Base-by-base conservation (phyloP, 2,888 invertebrate species). In the Andrena minutula region DNA sequence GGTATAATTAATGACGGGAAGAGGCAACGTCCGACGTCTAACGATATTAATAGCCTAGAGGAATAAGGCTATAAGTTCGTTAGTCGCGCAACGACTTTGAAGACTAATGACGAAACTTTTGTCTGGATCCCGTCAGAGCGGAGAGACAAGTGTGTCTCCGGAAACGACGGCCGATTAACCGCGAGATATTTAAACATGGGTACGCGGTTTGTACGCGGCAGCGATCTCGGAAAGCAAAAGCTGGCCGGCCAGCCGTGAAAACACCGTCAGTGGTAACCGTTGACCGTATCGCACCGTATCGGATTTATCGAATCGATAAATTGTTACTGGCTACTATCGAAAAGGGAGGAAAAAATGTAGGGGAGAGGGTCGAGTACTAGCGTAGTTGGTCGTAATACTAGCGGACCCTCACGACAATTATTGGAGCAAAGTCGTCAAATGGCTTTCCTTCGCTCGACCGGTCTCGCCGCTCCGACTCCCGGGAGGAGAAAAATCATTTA, bases 371-470 rank as follows among this genome's bases (percentile, higher is more conserved):
- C 72, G 66, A 66, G 77, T 53, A 71, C 70, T 79, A 49, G 76
- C 86, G 77, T 83, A 78, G 60, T 68, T 53, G 79, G 78, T 71
- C 75, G 90, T 87, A 90, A 88, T 84, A 76, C 83, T 86, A 72
- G 80, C 70, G 63, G 76, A 71, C 75, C 82, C 76, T 81, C 84
- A 73, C 87, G 86, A 87, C 86, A 89, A 90, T 90, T 86, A 90
- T 90, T 88, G 88, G 85, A 88, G 84, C 83, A 89, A 89, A 91
- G 88, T 90, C 89, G 89, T 88, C 87, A 83, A 90, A 89, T 89
- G 80, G 84, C 70, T 88, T 89, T 88, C 85, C 83, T 83, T 74
- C 86, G 88, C 83, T 86, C 87, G 84, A 88, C 81, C 89, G 83
- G 79, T 75, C 78, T 51, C 80, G 70, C 68, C 78, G 73, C 74